Evolutionary conservation across 2,888 invertebrate genomes (phyloP).

Genomic region (Trachelus stipa): DNA sequence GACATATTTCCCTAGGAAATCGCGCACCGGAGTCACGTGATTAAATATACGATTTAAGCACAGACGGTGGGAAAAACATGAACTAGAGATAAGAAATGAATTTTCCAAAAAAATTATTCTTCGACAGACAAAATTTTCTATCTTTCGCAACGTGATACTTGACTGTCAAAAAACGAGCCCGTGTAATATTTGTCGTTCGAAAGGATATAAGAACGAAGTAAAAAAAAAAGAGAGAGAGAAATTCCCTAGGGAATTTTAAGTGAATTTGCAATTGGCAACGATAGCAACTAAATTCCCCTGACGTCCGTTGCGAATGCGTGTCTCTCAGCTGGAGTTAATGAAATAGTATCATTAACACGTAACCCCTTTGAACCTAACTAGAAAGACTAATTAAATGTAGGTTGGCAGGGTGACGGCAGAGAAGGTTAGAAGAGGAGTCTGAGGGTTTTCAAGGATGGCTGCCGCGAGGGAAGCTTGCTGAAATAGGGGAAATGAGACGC

Average conservation of each 20-base stretch:
- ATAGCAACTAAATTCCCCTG: not conserved
- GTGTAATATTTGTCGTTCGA: not conserved
- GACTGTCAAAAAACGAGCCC: not conserved
- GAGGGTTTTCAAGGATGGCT: not conserved
- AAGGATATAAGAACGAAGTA: too few species aligned
- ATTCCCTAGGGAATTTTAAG: not conserved
- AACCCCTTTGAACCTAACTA: constrained; percentile 10
- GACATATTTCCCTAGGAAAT: not conserved
- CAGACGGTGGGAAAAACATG: not conserved
- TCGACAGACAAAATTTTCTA: not conserved
- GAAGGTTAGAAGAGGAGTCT: not conserved
- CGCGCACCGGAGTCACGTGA: too few species aligned
- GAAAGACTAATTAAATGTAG: constrained; percentile 10
- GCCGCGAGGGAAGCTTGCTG: not conserved
- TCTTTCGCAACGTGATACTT: not conserved
- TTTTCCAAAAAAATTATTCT: not conserved
- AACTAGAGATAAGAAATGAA: too few species aligned
- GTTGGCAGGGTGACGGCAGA: constrained; percentile 1
- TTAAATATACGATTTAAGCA: too few species aligned
- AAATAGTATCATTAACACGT: constrained; percentile 10
- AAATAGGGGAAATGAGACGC: not conserved
- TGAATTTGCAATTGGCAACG: not conserved
- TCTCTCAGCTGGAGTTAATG: constrained; percentile 2
- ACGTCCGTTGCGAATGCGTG: not conserved
- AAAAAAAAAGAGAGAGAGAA: not conserved